Evolutionary conservation across 2,888 invertebrate genomes (phyloP).

Genomic region (Trissonchulus latispiculum): DNA sequence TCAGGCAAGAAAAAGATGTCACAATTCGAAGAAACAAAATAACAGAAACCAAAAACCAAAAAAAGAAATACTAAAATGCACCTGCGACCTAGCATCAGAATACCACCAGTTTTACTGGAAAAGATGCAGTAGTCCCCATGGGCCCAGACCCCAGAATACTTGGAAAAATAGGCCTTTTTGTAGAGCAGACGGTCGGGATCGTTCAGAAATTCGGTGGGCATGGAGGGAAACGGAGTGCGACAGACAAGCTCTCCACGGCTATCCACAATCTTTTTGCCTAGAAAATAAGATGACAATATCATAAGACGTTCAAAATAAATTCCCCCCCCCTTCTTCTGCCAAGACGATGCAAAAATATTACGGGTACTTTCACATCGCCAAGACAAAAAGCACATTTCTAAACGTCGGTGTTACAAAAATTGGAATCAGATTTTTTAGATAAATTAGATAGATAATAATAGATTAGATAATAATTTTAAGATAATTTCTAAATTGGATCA

Average conservation of each 20-base stretch:
- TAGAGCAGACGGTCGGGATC: slow-evolving; percentile 48
- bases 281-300: slow-evolving; percentile 21
- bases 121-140: slow-evolving; percentile 53
- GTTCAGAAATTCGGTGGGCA: slow-evolving; percentile 53
- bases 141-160: slow-evolving; percentile 50
- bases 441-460: too few species aligned
- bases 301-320: too few species aligned
- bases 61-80: slow-evolving; percentile 20
- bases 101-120: slow-evolving; percentile 50
- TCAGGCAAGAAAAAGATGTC: too few species aligned
- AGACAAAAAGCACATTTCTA: too few species aligned
- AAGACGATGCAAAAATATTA: too few species aligned
- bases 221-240: slow-evolving; percentile 52
- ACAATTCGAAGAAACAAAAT: too few species aligned
- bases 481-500: too few species aligned
- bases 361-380: too few species aligned
- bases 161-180: slow-evolving; percentile 49
- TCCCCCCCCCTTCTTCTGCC: too few species aligned
- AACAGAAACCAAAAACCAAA: not conserved
- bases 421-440: too few species aligned
- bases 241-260: slow-evolving; percentile 53
- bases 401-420: too few species aligned
- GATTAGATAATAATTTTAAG: too few species aligned
- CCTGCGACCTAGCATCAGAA: slow-evolving; percentile 53
- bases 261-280: slow-evolving; percentile 48